phyloP scores from a whole-genome alignment of 2,888 invertebrate species.

The Tuta absoluta region DNA sequence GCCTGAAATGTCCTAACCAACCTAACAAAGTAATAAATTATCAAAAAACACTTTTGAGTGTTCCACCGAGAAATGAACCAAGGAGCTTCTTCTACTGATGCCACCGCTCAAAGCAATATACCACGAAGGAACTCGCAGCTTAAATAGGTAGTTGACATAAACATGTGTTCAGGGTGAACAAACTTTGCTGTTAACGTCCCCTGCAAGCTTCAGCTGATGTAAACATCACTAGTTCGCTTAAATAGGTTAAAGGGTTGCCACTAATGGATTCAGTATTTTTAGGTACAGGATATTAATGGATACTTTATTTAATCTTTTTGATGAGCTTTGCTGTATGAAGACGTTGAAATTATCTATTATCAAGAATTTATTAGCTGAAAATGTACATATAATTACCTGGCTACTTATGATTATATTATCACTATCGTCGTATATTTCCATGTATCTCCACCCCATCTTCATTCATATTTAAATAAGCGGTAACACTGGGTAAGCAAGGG shows the following conservation, averaged over 20 bases:
- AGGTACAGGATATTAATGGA: conserved; percentile 8
- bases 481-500: neutral
- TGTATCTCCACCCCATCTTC: neutral
- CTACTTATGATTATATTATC: neutral
- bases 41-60: too few relatives aligned
- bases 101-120: too few relatives aligned
- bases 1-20: too few relatives aligned
- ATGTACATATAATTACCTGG: neutral
- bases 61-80: too few relatives aligned
- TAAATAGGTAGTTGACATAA: conserved; percentile 12
- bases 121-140: too few relatives aligned
- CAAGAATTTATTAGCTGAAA: too few relatives aligned
- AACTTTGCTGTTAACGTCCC: conserved; percentile 65
- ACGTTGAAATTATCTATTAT: neutral
- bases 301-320: neutral
- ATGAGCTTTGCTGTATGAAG: neutral
- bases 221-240: conserved; percentile 60
- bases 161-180: conserved; percentile 54
- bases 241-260: conserved; percentile 49
- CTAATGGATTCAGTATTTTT: conserved; percentile 36
- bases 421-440: neutral
- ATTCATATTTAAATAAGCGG: conserved; percentile 10
- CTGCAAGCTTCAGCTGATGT: conserved; percentile 60
- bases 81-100: too few relatives aligned
- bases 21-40: too few relatives aligned